Evolutionary conservation across 2,113 vertebrate genomes (phyloP).

Genomic region (Semnopithecus entellus): DNA sequence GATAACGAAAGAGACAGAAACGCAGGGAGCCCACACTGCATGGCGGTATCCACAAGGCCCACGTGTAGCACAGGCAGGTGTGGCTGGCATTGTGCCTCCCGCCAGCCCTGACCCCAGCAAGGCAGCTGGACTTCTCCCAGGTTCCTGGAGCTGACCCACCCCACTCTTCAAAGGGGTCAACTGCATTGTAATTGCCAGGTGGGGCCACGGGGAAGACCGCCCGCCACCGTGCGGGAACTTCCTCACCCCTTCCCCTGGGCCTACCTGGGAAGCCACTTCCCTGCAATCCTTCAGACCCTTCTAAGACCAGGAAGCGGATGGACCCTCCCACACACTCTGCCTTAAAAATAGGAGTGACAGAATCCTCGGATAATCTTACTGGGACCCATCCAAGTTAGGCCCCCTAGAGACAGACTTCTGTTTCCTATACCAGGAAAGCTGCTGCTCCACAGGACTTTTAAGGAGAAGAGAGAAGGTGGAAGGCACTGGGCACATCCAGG

Average conservation of each 20-base stretch:
- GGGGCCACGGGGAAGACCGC: rapidly evolving
- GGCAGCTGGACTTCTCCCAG: not conserved
- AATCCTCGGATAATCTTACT: not conserved
- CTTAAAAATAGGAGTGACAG: not conserved
- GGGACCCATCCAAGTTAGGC: not conserved
- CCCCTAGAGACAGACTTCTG: not conserved
- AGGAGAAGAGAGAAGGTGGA: not conserved
- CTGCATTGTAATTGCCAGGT: not conserved
- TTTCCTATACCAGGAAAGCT: no score
- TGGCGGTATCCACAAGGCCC: rapidly evolving
- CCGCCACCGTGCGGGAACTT: rapidly evolving
- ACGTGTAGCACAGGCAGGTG: rapidly evolving
- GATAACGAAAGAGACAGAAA: rapidly evolving
- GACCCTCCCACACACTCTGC: no score
- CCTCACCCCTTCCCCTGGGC: not conserved
- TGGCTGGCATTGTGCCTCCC: not conserved
- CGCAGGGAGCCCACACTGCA: rapidly evolving
- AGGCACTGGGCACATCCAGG: rapidly evolving
- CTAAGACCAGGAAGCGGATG: not conserved
- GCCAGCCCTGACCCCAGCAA: not conserved
- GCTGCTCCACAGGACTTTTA: no score
- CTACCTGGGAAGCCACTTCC: not conserved
- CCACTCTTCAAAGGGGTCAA: not conserved
- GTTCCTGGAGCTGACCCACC: rapidly evolving
- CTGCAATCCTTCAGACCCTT: not conserved